These are phyloP conservation scores for Desmophyllum pertusum DNA, from an alignment of 92 coral and sea anemone species.

Conservation along the genomic window DNA sequence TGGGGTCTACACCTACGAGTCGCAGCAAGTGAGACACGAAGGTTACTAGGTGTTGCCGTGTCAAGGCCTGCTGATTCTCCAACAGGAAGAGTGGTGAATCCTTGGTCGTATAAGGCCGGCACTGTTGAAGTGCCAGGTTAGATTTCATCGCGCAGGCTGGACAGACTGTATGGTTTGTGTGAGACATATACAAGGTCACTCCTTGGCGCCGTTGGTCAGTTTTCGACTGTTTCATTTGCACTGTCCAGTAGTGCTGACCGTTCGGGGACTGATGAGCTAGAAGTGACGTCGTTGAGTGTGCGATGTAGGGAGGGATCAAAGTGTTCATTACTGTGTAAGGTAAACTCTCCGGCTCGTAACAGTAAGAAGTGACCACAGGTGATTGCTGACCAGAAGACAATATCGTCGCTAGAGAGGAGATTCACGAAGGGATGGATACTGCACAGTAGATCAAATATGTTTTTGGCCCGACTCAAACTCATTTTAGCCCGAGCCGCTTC, in stretches of 20 bases:
- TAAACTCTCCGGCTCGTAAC: conserved; percentile 47
- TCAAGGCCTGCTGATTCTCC: not conserved
- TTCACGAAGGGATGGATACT: not conserved
- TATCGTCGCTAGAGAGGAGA: not conserved
- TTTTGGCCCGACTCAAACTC: no score
- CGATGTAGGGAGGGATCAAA: conserved; percentile 8
- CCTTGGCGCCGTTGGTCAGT: conserved; percentile 41
- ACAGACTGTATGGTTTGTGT: conserved; percentile 18
- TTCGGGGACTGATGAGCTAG: conserved; percentile 19
- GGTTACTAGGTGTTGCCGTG: conserved; percentile 12
- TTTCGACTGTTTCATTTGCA: conserved; percentile 27
- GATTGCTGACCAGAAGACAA: conserved; percentile 3
- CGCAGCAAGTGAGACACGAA: conserved; percentile 12
- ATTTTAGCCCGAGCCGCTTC: no score
- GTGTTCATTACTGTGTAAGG: not conserved
- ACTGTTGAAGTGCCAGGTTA: not conserved
- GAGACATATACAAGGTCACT: conserved; percentile 7
- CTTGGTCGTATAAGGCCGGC: not conserved
- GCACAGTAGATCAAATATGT: not conserved
- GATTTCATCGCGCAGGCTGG: conserved; percentile 43
- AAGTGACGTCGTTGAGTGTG: conserved; percentile 4
- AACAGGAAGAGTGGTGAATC: not conserved
- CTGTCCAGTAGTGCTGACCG: not conserved
- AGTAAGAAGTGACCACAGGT: conserved; percentile 43
- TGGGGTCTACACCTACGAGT: conserved; percentile 7